phyloP scores from a whole-genome alignment of 2,113 vertebrate genomes.

The Percina caprodes region DNA sequence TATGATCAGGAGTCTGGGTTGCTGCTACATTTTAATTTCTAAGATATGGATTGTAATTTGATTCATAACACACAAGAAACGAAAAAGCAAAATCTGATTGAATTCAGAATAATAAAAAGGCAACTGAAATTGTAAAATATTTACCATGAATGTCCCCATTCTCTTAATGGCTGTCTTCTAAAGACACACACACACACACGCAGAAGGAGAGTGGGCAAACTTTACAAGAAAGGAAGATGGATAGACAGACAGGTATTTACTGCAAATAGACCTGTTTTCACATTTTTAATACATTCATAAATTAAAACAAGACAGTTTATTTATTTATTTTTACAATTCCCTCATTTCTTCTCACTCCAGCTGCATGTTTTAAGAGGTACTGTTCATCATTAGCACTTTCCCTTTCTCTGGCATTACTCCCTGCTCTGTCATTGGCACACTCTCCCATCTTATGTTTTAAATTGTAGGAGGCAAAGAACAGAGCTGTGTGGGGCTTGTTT shows the following conservation, averaged over 20 bases:
- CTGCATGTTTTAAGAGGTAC: conserved; percentile 74
- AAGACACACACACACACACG: neutral
- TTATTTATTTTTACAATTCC: conserved; percentile 37
- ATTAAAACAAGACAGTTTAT: conserved; percentile 19
- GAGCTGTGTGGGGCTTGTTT: conserved; percentile 79
- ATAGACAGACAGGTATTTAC: neutral
- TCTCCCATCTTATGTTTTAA: conserved; percentile 76
- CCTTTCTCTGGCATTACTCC: conserved; percentile 74
- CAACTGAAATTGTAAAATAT: neutral
- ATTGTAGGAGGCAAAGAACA: conserved; percentile 81
- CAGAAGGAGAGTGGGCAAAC: neutral
- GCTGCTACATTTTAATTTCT: conserved; percentile 33
- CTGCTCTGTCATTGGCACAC: conserved; percentile 75
- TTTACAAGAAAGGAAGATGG: neutral
- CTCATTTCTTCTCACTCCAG: conserved; percentile 66
- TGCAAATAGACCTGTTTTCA: neutral
- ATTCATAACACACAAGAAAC: neutral
- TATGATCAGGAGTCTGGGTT: conserved; percentile 30
- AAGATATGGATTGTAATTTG: conserved; percentile 8
- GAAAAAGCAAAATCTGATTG: neutral
- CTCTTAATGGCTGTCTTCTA: neutral
- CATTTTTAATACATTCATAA: conserved; percentile 36
- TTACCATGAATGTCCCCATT: neutral
- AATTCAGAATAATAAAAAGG: conserved; percentile 2
- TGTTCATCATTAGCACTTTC: conserved; percentile 81